These are phyloP conservation scores for Muntiacus muntjak DNA, from an alignment of 2,113 vertebrate species.

Conservation along the genomic window DNA sequence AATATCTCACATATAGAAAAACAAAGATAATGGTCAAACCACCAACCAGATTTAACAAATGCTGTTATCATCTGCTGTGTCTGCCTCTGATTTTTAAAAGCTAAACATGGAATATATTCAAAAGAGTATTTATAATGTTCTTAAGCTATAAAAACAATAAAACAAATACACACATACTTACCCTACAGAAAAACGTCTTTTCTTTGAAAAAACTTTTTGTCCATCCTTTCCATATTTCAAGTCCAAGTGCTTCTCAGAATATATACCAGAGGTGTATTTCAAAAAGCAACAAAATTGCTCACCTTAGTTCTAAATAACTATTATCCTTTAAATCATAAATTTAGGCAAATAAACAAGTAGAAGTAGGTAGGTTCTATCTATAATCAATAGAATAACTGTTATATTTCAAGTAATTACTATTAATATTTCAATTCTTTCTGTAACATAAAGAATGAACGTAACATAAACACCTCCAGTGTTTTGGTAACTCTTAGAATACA, in stretches of 20 bases:
- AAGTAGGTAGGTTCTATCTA: not conserved
- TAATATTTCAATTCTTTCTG: not conserved
- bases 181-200: not conserved
- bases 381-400: not conserved
- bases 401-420: slow-evolving; percentile 28
- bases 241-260: not conserved
- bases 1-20: not conserved
- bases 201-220: not conserved
- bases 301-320: slow-evolving; percentile 23
- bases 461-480: not conserved
- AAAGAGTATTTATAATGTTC: slow-evolving; percentile 6
- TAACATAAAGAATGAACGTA: not conserved
- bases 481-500: not conserved
- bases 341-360: not conserved
- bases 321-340: slow-evolving; percentile 12
- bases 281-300: slow-evolving; percentile 1
- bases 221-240: not conserved
- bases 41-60: slow-evolving; percentile 32
- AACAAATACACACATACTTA: not conserved
- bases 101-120: not conserved
- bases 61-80: not conserved
- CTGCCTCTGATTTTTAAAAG: slow-evolving; percentile 11
- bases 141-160: not conserved
- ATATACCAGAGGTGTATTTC: not conserved
- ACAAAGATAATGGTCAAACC: not conserved